phyloP scores from a whole-genome alignment of 2,797 vertebrate genomes.

The Anguilla marmorata region DNA sequence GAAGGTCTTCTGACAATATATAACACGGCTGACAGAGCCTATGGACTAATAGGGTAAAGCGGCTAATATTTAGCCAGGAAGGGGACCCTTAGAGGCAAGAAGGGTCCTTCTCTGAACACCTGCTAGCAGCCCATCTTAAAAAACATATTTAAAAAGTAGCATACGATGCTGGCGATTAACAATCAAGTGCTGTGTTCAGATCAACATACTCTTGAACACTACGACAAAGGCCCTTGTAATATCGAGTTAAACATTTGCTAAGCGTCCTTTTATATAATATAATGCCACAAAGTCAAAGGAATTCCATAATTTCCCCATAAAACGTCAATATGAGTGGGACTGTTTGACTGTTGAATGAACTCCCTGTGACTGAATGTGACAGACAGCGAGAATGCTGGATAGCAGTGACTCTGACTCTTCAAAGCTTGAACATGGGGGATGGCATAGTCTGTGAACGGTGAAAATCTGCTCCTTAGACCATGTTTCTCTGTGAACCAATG shows the following conservation, averaged over 20 bases:
- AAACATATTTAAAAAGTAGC: not conserved
- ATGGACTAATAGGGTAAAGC: not conserved
- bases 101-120: not conserved
- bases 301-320: not conserved
- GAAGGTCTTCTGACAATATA: not conserved
- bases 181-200: not conserved
- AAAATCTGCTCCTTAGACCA: not conserved
- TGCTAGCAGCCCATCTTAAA: not conserved
- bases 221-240: not conserved
- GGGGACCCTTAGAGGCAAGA: not conserved
- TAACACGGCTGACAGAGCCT: not conserved
- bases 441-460: not conserved
- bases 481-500: not conserved
- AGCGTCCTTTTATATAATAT: not conserved
- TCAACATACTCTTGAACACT: not conserved
- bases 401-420: not conserved
- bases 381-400: not conserved
- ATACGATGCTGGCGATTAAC: not conserved
- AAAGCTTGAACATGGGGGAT: not conserved
- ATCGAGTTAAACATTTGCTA: not conserved
- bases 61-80: not conserved
- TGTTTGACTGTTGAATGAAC: not conserved
- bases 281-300: not conserved
- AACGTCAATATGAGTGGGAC: not conserved
- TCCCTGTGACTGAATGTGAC: not conserved